Conservation (phyloP, 1,140 invertebrate genomes). For the Cotesia vestalis region DNA sequence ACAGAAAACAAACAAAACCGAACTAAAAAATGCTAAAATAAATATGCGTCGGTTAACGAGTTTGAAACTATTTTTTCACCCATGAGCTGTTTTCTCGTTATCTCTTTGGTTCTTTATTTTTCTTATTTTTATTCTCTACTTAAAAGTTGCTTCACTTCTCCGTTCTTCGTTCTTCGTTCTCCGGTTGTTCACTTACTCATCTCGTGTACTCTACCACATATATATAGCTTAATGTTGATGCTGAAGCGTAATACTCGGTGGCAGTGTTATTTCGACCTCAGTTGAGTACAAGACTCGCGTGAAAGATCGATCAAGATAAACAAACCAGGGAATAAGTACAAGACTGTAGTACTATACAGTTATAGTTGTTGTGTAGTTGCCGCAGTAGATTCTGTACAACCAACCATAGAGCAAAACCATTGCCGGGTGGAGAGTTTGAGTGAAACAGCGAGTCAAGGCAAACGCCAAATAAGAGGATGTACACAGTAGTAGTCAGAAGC, state of each 20-base stretch:
- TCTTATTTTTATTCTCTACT: slow-evolving; percentile 23
- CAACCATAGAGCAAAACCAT: no score
- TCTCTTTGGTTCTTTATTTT: slow-evolving; percentile 38
- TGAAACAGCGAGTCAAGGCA: slow-evolving; percentile 13
- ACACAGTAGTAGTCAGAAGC: not conserved
- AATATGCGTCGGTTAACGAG: slow-evolving; percentile 36
- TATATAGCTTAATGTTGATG: slow-evolving; percentile 35
- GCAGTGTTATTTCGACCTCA: slow-evolving; percentile 17
- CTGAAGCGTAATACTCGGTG: no score
- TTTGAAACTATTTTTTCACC: slow-evolving; percentile 41
- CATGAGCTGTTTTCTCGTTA: slow-evolving; percentile 48
- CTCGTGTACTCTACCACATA: slow-evolving; percentile 37
- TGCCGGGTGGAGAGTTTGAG: not conserved
- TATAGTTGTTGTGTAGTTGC: no score
- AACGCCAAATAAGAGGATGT: slow-evolving; percentile 27
- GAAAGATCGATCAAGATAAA: slow-evolving; percentile 37
- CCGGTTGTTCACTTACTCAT: slow-evolving; percentile 40
- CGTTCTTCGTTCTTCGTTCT: slow-evolving; percentile 37
- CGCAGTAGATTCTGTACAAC: no score
- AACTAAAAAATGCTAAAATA: not conserved
- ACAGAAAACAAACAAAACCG: no score
- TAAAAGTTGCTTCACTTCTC: slow-evolving; percentile 20
- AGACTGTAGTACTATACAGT: not conserved
- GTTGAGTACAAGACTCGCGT: slow-evolving; percentile 5
- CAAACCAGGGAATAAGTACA: slow-evolving; percentile 19